Percentiles rank a stretch among this genome's conserved stretches.
phyloP scores from a whole-genome alignment of 1,140 invertebrate genomes.

The Alviniconcha marisindica region DNA sequence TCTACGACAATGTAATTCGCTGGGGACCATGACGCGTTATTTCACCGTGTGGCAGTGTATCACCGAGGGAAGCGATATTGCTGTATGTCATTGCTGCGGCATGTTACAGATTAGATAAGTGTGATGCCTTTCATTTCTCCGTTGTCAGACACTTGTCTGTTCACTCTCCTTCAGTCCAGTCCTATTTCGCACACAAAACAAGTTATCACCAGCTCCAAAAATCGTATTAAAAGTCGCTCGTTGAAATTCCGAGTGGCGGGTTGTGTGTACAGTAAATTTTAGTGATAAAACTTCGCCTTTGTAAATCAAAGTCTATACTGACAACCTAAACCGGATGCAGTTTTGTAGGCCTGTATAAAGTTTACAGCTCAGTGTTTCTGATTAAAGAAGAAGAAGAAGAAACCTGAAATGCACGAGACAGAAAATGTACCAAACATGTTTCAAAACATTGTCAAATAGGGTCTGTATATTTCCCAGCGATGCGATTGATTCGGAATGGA shows the following conservation, averaged over 20 bases:
- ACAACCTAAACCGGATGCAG: no score
- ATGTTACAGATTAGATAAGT: constrained; percentile 23
- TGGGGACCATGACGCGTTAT: no score
- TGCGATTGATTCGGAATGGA: not conserved
- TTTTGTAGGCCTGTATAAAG: no score
- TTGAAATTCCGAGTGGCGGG: no score
- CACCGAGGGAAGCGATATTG: not conserved
- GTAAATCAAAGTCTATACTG: no score
- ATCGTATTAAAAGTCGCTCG: not conserved
- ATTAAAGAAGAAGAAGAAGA: no score
- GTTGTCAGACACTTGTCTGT: not conserved
- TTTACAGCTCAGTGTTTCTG: no score
- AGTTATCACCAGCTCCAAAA: not conserved
- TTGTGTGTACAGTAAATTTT: no score
- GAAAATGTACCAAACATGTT: no score
- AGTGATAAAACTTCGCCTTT: no score
- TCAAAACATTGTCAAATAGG: not conserved
- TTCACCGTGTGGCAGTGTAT: not conserved
- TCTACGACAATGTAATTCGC: no score
- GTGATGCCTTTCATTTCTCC: constrained; percentile 4
- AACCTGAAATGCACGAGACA: no score
- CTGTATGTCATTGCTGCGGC: constrained; percentile 8
- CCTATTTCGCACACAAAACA: not conserved
- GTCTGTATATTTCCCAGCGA: not conserved
- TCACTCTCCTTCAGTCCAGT: not conserved